A percentile compares a stretch with the other conserved stretches of the same genome.
Conservation (phyloP, 2,113 vertebrate species). For the Antechinus flavipes region DNA sequence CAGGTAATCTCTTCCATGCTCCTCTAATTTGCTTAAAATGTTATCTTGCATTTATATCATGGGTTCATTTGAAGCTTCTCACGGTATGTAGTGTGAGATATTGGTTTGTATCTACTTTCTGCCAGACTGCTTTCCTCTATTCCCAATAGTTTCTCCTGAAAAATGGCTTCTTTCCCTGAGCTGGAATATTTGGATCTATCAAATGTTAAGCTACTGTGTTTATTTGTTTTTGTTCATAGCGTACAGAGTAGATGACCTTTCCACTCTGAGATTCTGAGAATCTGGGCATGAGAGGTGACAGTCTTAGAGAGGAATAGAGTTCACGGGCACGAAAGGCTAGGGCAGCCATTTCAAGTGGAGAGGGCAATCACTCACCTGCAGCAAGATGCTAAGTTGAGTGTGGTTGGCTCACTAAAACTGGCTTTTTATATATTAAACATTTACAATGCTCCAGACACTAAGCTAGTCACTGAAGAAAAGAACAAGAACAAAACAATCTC, state of each 20-base stretch:
- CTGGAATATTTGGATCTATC: background rate
- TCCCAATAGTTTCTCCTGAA: background rate
- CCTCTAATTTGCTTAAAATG: background rate
- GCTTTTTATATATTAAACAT: background rate
- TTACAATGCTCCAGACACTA: too few species aligned
- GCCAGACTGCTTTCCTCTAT: background rate
- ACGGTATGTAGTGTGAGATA: background rate
- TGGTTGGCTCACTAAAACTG: background rate
- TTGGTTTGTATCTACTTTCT: background rate
- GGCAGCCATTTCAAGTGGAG: background rate
- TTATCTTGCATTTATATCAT: background rate
- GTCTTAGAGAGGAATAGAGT: background rate
- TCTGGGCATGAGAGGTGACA: background rate
- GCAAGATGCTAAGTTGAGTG: background rate
- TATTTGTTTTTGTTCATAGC: background rate
- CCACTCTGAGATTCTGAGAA: background rate
- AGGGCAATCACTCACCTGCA: background rate
- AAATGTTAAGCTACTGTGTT: background rate
- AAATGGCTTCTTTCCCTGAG: background rate
- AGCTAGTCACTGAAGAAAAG: background rate
- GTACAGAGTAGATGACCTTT: background rate
- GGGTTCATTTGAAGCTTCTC: background rate
- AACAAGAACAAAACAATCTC: background rate
- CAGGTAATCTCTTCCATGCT: background rate
- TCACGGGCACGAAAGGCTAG: background rate